These are phyloP conservation scores for Enteromius fasciolatus DNA, from an alignment of 2,797 vertebrate genomes.

Conservation along the genomic window DNA sequence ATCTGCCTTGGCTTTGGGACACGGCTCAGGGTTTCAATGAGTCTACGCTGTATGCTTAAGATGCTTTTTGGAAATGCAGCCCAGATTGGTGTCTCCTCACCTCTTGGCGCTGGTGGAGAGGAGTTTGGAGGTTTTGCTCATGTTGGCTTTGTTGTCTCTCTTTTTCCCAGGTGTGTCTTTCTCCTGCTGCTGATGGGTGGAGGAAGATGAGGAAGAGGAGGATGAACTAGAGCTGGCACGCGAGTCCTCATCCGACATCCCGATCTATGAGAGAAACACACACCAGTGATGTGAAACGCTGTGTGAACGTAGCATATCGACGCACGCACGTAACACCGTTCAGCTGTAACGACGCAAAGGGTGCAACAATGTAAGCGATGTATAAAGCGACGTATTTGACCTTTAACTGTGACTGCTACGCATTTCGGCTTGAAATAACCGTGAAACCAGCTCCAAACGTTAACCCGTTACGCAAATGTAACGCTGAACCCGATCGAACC, in stretches of 20 bases:
- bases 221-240: slow-evolving; percentile 96
- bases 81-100: slow-evolving; percentile 66
- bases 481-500: background rate
- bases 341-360: background rate
- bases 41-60: background rate
- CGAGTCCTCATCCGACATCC: slow-evolving; percentile 99
- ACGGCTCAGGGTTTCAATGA: background rate
- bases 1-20: background rate
- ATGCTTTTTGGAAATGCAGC: background rate
- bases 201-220: slow-evolving; percentile 90
- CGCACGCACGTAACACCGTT: background rate
- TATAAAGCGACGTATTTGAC: slow-evolving; percentile 40
- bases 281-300: background rate
- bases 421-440: background rate
- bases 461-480: background rate
- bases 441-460: background rate
- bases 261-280: slow-evolving; percentile 65
- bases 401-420: slow-evolving; percentile 22
- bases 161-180: slow-evolving; percentile 81
- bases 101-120: slow-evolving; percentile 96
- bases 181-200: slow-evolving; percentile 86
- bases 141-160: slow-evolving; percentile 93
- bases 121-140: slow-evolving; percentile 98
- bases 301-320: background rate
- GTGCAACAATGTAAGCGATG: slow-evolving; percentile 10